Evolutionary conservation across 2,888 invertebrate genomes (phyloP).

Genomic region (Platycheirus rosarum): DNA sequence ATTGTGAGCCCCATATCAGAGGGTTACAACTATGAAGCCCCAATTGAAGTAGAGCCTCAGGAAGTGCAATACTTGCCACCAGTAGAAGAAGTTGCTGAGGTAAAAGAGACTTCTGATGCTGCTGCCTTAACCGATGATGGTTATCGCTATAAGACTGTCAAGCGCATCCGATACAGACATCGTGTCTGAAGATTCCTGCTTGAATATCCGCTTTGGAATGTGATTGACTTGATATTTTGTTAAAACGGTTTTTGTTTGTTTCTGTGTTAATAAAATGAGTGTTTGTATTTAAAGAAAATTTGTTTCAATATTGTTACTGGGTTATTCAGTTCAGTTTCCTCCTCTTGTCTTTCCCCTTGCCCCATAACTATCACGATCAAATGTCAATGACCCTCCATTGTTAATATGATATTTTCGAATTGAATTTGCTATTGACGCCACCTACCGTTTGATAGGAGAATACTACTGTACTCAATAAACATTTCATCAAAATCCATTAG

Average conservation of each 20-base stretch:
- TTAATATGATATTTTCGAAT: too few species aligned
- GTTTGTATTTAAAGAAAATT: constrained; percentile 45
- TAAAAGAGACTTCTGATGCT: constrained; percentile 9
- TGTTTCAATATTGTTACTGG: too few species aligned
- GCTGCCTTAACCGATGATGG: constrained; percentile 55
- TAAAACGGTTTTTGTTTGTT: constrained; percentile 49
- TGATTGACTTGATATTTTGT: constrained; percentile 61
- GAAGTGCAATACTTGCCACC: constrained; percentile 35
- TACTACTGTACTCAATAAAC: too few species aligned
- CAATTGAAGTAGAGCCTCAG: constrained; percentile 65
- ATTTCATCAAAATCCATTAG: too few species aligned
- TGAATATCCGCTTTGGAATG: constrained; percentile 39
- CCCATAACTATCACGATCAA: too few species aligned
- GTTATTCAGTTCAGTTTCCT: too few species aligned
- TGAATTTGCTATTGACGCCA: too few species aligned
- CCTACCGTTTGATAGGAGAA: too few species aligned
- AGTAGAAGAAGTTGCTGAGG: constrained; percentile 10
- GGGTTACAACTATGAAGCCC: constrained; percentile 78
- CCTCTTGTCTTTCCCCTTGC: too few species aligned
- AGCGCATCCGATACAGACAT: constrained; percentile 74
- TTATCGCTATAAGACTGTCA: constrained; percentile 57
- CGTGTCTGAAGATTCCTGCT: constrained; percentile 76
- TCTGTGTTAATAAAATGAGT: constrained; percentile 60
- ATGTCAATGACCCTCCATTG: too few species aligned
- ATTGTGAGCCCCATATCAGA: constrained; percentile 58